phyloP scores from a whole-genome alignment of 2,888 invertebrate genomes.

The Lycocerus yunnanus region DNA sequence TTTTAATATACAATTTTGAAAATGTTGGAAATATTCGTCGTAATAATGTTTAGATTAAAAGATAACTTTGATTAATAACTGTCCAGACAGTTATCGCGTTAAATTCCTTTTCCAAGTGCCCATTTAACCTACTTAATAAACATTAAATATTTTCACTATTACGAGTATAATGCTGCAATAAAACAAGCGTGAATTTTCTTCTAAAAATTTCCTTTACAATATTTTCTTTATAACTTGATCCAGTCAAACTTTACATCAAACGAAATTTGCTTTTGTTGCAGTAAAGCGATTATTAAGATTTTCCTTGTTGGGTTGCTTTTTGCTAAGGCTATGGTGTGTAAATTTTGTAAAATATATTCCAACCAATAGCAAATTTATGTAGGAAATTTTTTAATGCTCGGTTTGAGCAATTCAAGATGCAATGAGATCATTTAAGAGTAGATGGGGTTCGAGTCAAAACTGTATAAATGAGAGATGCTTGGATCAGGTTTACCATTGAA shows the following conservation, averaged over 20 bases:
- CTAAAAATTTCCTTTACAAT: not conserved
- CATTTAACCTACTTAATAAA: conserved; percentile 3
- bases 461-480: too few relatives aligned
- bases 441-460: too few relatives aligned
- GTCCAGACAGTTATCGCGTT: not conserved
- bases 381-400: too few relatives aligned
- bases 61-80: conserved; percentile 4
- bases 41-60: not conserved
- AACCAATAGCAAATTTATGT: not conserved
- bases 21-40: not conserved
- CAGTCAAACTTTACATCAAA: not conserved
- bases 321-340: not conserved
- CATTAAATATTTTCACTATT: not conserved
- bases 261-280: not conserved
- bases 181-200: not conserved
- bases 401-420: too few relatives aligned
- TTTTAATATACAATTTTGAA: not conserved
- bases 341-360: not conserved
- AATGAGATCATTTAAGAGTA: too few relatives aligned
- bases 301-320: not conserved
- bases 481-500: too few relatives aligned
- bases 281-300: not conserved
- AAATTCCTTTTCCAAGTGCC: not conserved
- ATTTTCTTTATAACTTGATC: not conserved
- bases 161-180: not conserved